Base-by-base conservation (phyloP, 92 coral and sea anemone genomes). In the Paragorgia papillata region DNA sequence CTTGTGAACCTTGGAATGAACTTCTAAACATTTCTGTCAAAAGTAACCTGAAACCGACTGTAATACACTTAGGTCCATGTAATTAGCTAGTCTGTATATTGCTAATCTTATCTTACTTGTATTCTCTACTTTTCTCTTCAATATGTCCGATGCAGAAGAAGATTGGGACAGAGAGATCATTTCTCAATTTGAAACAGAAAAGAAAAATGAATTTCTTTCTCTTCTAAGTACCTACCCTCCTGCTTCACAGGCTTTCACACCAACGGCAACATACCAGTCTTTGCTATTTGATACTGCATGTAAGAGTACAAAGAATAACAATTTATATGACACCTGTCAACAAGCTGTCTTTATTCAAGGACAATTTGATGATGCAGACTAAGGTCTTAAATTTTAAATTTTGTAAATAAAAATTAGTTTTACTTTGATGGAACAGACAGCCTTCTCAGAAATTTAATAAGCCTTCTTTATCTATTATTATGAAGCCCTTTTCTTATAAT, bases 101-200 rank as follows among this genome's bases (percentile, higher is more conserved):
- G 43, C 12, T 37, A 37, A 37, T 37, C 12, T 37, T 12, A 37
- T 37, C 12, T 37, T 37, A 4, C 43, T 37, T 37, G 5, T 37
- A 24, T 58, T 21, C 12, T 58, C 32, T 46, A 46, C 53, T 46
- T 46, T 46, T 46, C 15, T n/a, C 7, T 9, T 6, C 2, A n/a
- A 15, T 6, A 46, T 15, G 12, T 15, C 33, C 9, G 57, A 44
- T 2, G 32, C 18, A 10, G 35, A 58, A 46, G 80, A 90, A 70
- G 97, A 90, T 49, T 90, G 97, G 97, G 97, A 90, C 69, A 82
- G 62, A 46, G 97, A 90, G 28, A 84, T 85, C 27, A 55, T 71
- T 31, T n/a, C 51, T n/a, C 48, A 46, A 4, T 74, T 54, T 48
- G 75, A 85, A 26, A 80, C 75, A 7, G 66, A 75, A 56, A 81